Evolutionary conservation across 2,888 invertebrate species (phyloP), one percentile per base, ranked within the genome.

Genomic region (Tenodera sinensis): DNA sequence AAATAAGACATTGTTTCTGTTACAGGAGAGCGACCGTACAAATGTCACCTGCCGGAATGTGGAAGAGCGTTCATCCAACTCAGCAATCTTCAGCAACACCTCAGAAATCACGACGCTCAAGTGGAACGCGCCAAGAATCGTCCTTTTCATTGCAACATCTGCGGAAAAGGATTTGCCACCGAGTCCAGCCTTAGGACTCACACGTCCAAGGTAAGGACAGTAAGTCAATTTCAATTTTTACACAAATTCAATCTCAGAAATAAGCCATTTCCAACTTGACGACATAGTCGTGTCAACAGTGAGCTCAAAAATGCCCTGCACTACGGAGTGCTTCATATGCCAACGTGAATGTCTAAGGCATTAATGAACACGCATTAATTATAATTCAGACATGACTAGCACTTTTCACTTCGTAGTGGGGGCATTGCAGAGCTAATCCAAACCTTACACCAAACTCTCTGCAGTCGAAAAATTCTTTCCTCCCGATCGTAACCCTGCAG

Each of bases 31-130:
- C 96, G 98, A 91, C 99, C 99, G 86, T 99, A 99, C 95, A 98
- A 98, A 94, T 99, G 99, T 94, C 98, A 98, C 93, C 95, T 98
- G 92, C 98, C 98, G 89, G 98, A 98, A 92, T 99, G 99, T 93
- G 98, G 98, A 88, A 95, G 98, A 92, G 98, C 98, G 91, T 99
- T 99, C 94, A 99, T 98, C 93, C 99, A 99, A 94, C 95, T 99
- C 92, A 98, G 98, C 89, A 99, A 99, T 94, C 96, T 99, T 20
- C 98, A 99, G 93, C 99, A 99, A 93, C 98, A 99, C 93, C 96
- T 98, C 91, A 95, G 98, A 91, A 99, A 98, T 94, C 98, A 99
- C 94, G 99, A 98, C 93, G 98, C 98, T 90, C 98, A 98, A 93
- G 97, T 98, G 91, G 98, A 98, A 93, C 95, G 98, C 91, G 98